A percentile compares a stretch with the other conserved stretches of the same genome.
Conservation (phyloP, 2,113 vertebrate genomes). For the Struthio camelus region DNA sequence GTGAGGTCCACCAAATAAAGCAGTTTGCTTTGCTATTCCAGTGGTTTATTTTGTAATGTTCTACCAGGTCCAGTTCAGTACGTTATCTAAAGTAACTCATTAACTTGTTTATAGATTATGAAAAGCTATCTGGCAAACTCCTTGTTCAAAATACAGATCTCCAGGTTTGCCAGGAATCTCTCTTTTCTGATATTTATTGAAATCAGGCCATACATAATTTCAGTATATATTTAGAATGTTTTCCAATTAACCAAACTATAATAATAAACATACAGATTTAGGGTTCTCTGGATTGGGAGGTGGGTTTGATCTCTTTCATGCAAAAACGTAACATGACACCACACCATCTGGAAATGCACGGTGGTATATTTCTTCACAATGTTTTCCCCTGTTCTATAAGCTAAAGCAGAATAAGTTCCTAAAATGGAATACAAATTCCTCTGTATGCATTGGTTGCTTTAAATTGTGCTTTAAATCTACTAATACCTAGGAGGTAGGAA, state of each 20-base stretch:
- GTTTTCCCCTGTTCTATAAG: neutral
- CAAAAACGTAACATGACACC: neutral
- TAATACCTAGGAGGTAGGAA: neutral
- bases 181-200: neutral
- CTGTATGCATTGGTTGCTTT: neutral
- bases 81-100: neutral
- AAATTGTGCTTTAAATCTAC: neutral
- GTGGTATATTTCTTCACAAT: neutral
- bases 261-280: neutral
- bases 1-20: neutral
- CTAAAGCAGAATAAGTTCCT: neutral
- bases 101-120: neutral
- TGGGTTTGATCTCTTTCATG: neutral
- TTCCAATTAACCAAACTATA: constrained; percentile 3
- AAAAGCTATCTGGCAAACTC: neutral
- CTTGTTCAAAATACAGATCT: neutral
- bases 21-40: neutral
- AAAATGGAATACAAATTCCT: neutral
- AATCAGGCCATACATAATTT: constrained; percentile 19
- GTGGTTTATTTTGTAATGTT: neutral
- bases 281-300: neutral
- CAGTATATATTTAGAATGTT: neutral
- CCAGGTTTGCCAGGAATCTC: neutral
- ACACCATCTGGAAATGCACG: neutral
- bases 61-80: neutral